Percentiles rank a stretch among this genome's conserved stretches.
Evolutionary conservation across 2,113 vertebrate genomes (phyloP).

Genomic region (Muntiacus reevesi): DNA sequence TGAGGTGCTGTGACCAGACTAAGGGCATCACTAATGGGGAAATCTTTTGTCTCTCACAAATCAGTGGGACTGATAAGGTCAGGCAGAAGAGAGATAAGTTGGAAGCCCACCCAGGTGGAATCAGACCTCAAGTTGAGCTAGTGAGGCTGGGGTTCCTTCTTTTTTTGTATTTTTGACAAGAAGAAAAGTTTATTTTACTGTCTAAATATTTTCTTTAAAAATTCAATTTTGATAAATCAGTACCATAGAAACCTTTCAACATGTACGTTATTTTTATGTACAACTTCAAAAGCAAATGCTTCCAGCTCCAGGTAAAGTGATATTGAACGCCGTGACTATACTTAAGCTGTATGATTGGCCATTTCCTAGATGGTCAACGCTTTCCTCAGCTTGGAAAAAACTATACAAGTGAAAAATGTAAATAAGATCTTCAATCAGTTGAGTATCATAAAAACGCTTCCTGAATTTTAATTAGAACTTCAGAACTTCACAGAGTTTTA

Average conservation of each 20-base stretch:
- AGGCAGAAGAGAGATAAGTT: not conserved
- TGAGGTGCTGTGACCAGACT: not conserved
- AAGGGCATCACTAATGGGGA: not conserved
- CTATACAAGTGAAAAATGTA: conserved; percentile 70
- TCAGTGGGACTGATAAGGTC: not conserved
- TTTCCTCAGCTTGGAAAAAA: not conserved
- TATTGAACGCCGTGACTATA: not conserved
- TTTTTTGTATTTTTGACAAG: not conserved
- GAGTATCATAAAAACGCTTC: conserved; percentile 5
- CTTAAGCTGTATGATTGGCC: not conserved
- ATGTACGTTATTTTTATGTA: conserved; percentile 68
- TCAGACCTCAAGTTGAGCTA: not conserved
- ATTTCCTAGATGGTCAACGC: not conserved
- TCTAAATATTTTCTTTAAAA: conserved; percentile 56
- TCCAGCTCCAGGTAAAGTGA: conserved; percentile 39
- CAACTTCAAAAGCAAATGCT: conserved; percentile 69
- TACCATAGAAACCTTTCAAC: conserved; percentile 73
- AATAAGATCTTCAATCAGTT: conserved; percentile 70
- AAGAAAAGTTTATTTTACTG: conserved; percentile 58
- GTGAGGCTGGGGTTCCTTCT: not conserved
- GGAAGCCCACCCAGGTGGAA: not conserved
- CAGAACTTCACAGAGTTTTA: not conserved
- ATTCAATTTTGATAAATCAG: conserved; percentile 52
- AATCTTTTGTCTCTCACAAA: not conserved
- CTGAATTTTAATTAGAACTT: not conserved